phyloP scores from a whole-genome alignment of 2,113 vertebrate genomes.

The Beaufortia kweichowensis region DNA sequence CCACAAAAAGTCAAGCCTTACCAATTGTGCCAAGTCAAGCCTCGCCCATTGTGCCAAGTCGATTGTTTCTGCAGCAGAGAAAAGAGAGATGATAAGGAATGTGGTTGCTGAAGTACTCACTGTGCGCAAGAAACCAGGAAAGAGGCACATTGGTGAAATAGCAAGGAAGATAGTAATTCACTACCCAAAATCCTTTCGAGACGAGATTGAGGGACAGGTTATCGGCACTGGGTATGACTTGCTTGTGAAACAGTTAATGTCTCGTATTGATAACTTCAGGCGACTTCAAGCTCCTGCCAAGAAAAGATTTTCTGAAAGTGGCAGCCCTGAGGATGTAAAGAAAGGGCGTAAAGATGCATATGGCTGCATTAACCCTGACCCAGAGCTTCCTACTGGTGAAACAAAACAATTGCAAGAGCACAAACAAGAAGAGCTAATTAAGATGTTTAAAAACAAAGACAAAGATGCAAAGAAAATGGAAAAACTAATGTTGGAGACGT shows the following conservation, averaged over 20 bases:
- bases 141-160: conserved; percentile 34
- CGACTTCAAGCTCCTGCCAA: conserved; percentile 8
- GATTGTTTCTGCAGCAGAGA: conserved; percentile 16
- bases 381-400: conserved; percentile 35
- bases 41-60: conserved; percentile 7
- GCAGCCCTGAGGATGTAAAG: neutral
- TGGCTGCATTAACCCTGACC: conserved; percentile 38
- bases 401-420: conserved; percentile 32
- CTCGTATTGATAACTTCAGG: neutral
- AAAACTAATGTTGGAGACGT: conserved; percentile 27
- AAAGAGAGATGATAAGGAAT: conserved; percentile 32
- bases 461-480: conserved; percentile 36
- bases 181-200: conserved; percentile 35
- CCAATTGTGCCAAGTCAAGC: too few species aligned
- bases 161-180: conserved; percentile 33
- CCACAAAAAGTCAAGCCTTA: neutral
- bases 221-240: conserved; percentile 31
- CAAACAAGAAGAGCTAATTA: conserved; percentile 30
- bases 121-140: conserved; percentile 33
- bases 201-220: conserved; percentile 39
- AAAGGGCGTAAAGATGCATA: conserved; percentile 9
- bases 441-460: conserved; percentile 25
- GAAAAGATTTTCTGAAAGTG: conserved; percentile 18
- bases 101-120: conserved; percentile 30
- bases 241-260: conserved; percentile 16